Conservation (phyloP, 2,888 invertebrate species). For the Galerucella calmariensis region DNA sequence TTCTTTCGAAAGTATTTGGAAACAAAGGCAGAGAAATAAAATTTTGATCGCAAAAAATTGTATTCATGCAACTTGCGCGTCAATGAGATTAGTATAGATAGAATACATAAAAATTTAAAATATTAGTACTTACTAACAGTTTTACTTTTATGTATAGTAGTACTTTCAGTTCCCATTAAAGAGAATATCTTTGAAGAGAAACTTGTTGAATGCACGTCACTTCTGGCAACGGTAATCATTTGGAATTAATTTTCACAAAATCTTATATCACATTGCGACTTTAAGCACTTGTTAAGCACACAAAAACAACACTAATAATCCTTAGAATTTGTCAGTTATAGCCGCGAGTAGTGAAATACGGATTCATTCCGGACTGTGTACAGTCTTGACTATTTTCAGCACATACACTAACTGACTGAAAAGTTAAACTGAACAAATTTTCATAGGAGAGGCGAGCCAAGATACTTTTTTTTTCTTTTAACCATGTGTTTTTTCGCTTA, state of each 20-base stretch:
- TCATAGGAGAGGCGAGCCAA: constrained; percentile 42
- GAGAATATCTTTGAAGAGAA: constrained; percentile 50
- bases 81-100: constrained; percentile 2
- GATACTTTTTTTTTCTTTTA: constrained; percentile 37
- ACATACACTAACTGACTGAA: constrained; percentile 53
- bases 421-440: constrained; percentile 56
- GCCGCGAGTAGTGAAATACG: constrained; percentile 9
- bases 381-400: constrained; percentile 56
- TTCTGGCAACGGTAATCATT: constrained; percentile 57
- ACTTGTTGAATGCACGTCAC: constrained; percentile 51
- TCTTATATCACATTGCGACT: constrained; percentile 43
- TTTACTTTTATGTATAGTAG: constrained; percentile 50
- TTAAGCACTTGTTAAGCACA: constrained; percentile 40
- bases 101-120: neutral
- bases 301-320: constrained; percentile 32
- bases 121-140: constrained; percentile 49
- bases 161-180: constrained; percentile 57
- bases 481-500: constrained; percentile 43
- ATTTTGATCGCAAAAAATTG: neutral
- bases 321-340: constrained; percentile 11
- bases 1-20: too few relatives aligned
- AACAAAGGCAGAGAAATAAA: too few relatives aligned
- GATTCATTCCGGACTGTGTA: constrained; percentile 38
- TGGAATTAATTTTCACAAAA: constrained; percentile 39
- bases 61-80: neutral